Conservation (phyloP, 2,888 invertebrate genomes). For the Horisme vitalbata region DNA sequence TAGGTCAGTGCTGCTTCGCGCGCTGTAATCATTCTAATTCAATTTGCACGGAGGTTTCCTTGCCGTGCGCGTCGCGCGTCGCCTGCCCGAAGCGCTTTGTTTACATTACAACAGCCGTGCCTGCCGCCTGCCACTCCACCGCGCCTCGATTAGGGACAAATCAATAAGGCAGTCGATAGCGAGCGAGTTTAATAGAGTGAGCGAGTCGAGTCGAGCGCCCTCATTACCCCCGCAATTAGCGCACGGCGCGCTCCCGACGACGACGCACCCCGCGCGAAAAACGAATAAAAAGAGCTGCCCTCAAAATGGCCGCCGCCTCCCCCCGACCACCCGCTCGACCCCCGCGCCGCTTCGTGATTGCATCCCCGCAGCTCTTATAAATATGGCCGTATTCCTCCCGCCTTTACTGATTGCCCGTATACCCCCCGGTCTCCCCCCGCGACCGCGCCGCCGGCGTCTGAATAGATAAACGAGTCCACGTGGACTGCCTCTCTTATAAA, state of each 20-base stretch:
- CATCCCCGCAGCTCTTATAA: conserved; percentile 84
- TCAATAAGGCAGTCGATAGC: conserved; percentile 82
- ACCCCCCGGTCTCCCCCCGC: conserved; percentile 81
- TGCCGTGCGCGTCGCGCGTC: conserved; percentile 42
- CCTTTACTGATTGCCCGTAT: conserved; percentile 84
- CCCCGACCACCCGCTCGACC: conserved; percentile 71
- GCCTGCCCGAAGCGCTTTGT: conserved; percentile 56
- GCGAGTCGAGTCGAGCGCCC: conserved; percentile 79
- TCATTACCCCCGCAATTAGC: conserved; percentile 83
- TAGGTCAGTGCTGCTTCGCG: conserved; percentile 38
- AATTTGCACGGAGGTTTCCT: conserved; percentile 60
- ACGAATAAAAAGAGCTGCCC: conserved; percentile 87
- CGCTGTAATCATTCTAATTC: conserved; percentile 70
- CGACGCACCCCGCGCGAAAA: conserved; percentile 82
- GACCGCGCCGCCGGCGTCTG: conserved; percentile 83
- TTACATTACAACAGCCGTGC: conserved; percentile 60
- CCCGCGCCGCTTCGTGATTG: conserved; percentile 83
- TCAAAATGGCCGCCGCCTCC: conserved; percentile 88
- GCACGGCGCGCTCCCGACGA: conserved; percentile 77
- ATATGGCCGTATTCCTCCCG: conserved; percentile 84
- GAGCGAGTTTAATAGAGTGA: conserved; percentile 81
- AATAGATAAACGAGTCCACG: conserved; percentile 84
- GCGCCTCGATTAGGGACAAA: conserved; percentile 78
- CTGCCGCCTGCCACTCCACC: conserved; percentile 53
- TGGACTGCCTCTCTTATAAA: conserved; percentile 81